Base-by-base conservation (phyloP, 2,113 vertebrate genomes). In the Myodes glareolus region DNA sequence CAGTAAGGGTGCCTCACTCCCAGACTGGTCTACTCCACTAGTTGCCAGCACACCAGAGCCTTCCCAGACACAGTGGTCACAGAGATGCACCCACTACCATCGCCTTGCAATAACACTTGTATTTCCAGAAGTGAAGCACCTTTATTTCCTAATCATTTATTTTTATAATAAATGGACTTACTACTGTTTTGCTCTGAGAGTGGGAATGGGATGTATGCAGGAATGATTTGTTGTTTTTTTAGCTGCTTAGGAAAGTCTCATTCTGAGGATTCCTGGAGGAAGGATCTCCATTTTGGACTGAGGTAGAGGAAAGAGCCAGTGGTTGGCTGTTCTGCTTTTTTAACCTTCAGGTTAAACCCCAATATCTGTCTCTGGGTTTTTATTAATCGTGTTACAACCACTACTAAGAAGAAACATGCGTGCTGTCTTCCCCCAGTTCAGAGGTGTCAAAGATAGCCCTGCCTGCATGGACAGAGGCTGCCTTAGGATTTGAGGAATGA, bases 101-200 rank as follows among this genome's bases (percentile, higher is more conserved):
- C 9, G 36, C 31, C 3, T 8, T 31, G 47, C 33, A 31, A 12
- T 1, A 10, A 33, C 36, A 1, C 19, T 25, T 73, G 19, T 2
- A 0, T 4, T 10, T 5, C 65, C 11, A 39, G 13, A 70, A 87
- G 39, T 47, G 19, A 16, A 89, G 45, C 61, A 85, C 25, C 0
- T 21, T 13, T 33, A 12, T 42, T 58, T 42, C 1, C 3, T 3
- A 19, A 50, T 73, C 42, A 42, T 45, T 82, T 67, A 90, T 36
- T 95, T 95, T 93, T 81, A 9, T 94, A 96, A 97, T 94, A 96
- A 96, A 97, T 0, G 3, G 2, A 55, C 88, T 89, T 31, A 47
- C 52, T 82, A 4, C 45, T 39, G n/a, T 65, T 90, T 75, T 36
- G 67, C 70, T 88, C n/a, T 85, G 68, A 58, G 88, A 31, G 5